These are phyloP conservation scores for Chymomyza procnemis DNA, from an alignment of 2,888 invertebrate species.

Conservation along the genomic window DNA sequence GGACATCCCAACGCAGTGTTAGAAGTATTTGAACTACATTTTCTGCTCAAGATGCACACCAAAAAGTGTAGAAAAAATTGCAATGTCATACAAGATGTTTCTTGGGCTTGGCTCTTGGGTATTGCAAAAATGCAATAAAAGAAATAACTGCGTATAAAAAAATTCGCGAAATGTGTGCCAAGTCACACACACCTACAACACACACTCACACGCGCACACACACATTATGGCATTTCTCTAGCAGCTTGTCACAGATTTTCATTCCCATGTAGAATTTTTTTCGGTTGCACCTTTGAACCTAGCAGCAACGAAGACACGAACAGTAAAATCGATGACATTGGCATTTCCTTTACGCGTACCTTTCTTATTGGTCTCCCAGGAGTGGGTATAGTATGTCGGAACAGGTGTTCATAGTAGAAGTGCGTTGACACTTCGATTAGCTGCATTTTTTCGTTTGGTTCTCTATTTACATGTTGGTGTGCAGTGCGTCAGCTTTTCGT, in stretches of 20 bases:
- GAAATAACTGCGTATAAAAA: constrained; percentile 32
- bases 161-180: constrained; percentile 40
- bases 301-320: constrained; percentile 14
- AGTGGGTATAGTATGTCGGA: not conserved
- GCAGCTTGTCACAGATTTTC: constrained; percentile 26
- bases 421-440: not conserved
- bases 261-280: constrained; percentile 16
- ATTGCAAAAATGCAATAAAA: constrained; percentile 46
- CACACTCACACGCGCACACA: not conserved
- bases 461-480: not conserved
- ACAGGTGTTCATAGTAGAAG: not conserved
- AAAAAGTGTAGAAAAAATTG: constrained; percentile 1
- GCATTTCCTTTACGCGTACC: constrained; percentile 2
- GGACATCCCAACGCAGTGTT: not conserved
- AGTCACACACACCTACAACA: constrained; percentile 10
- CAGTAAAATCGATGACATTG: constrained; percentile 48
- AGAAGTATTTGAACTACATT: not conserved
- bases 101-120: not conserved
- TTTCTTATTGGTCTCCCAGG: not conserved
- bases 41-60: not conserved
- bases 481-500: not conserved
- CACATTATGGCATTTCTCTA: not conserved
- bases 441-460: not conserved
- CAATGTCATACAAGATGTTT: constrained; percentile 11
- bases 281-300: constrained; percentile 43